Evolutionary conservation across 2,113 vertebrate genomes (phyloP), one percentile per base, ranked within the genome.

Genomic region (Promerops cafer): DNA sequence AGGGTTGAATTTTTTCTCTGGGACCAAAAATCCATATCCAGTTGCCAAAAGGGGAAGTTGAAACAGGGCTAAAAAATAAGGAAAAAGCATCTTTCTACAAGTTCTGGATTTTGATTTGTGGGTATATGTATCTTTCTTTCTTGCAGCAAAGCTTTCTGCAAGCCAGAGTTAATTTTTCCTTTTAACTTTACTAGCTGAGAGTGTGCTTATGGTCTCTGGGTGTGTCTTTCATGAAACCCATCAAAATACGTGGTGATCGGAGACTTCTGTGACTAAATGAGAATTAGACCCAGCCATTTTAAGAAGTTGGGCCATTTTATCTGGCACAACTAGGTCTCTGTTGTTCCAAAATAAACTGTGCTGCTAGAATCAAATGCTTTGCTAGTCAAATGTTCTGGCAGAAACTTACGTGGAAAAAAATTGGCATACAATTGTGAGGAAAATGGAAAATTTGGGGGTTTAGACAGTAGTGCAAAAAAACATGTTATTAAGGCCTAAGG

Each of bases 331-430:
- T 68, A 82, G 54, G 89, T 94, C 56, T 89, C 57, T 45, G 42
- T 59, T 76, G 80, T 89, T 96, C 90, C 83, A 94, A 89, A 94
- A 95, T 87, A 93, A 95, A 68, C 44, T 28, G 1, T 45, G 50
- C 80, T 87, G 37, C 57, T 92, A 10, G 77, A 70, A 71, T 75
- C 23, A 0, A 86, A 71, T 81, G 56, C 42, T 91, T 93, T 95
- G 47, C 69, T 56, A 70, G 44, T 86, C 93, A 93, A 40, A 49
- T 37, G 18, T 72, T 84, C 28, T 68, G 42, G 64, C 26, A 76
- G 50, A 86, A 88, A 64, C 16, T 69, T 76, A 42, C 0, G 12
- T 79, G 66, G 83, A 66, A 70, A 77, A 78, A 83, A 56, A 42
- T 16, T 75, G 56, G 4, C 30, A 6, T 70, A 28, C 2, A 33